These are phyloP conservation scores for Strongylocentrotus purpuratus DNA, from an alignment of 35 echinoderm and acorn worm species.

Conservation along the genomic window DNA sequence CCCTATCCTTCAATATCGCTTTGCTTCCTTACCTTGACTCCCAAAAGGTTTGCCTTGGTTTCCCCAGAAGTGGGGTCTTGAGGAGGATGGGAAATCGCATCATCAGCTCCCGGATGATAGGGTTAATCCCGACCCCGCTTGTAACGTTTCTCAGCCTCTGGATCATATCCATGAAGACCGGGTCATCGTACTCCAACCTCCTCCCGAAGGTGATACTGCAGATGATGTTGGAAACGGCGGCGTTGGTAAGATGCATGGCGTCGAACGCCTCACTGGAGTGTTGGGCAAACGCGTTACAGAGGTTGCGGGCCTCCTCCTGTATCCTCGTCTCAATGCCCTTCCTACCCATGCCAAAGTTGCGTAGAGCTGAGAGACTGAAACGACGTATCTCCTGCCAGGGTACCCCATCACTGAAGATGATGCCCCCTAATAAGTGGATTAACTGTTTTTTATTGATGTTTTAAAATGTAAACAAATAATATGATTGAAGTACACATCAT, in stretches of 20 bases:
- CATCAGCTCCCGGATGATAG: neutral
- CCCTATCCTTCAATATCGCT: too few relatives aligned
- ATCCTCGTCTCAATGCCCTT: conserved; percentile 48
- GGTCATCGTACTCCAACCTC: conserved; percentile 53
- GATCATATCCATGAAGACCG: conserved; percentile 39
- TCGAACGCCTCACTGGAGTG: conserved; percentile 30
- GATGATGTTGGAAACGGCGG: conserved; percentile 57
- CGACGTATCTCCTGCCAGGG: conserved; percentile 48
- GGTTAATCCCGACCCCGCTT: neutral
- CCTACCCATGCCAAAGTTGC: conserved; percentile 69
- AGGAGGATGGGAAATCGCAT: neutral
- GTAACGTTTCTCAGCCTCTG: neutral
- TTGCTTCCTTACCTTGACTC: neutral
- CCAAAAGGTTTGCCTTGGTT: neutral
- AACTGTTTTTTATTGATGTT: too few relatives aligned
- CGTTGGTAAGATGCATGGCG: neutral
- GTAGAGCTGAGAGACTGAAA: conserved; percentile 49
- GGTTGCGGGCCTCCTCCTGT: conserved; percentile 52
- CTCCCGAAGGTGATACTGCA: conserved; percentile 59
- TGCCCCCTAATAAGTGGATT: conserved; percentile 30
- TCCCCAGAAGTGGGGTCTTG: neutral
- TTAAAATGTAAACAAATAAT: too few relatives aligned
- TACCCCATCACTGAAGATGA: conserved; percentile 55
- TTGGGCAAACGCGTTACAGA: neutral
- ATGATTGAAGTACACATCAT: too few relatives aligned